A percentile compares a stretch with the other conserved stretches of the same genome.
phyloP scores from a whole-genome alignment of 1,140 invertebrate species.

The Anastrepha ludens region DNA sequence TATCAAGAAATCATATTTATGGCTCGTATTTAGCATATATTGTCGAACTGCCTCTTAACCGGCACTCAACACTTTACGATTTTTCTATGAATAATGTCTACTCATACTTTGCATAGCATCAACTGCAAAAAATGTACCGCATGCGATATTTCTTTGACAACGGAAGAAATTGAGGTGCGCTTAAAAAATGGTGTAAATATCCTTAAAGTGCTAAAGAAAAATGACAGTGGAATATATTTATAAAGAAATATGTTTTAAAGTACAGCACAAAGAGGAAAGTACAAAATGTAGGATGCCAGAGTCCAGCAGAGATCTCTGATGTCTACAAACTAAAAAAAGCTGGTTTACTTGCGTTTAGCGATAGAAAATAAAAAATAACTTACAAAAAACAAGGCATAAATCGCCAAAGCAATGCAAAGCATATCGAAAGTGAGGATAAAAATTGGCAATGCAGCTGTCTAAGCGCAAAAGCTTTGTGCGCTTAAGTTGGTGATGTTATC shows the following conservation, averaged over 20 bases:
- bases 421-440: slow-evolving; percentile 28
- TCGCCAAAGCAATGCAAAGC: slow-evolving; percentile 24
- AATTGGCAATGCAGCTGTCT: slow-evolving; percentile 44
- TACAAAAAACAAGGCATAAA: slow-evolving; percentile 16
- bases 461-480: background rate
- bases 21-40: too few relatives aligned
- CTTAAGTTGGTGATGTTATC: slow-evolving; percentile 38
- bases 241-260: background rate
- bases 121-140: background rate
- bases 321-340: too few relatives aligned
- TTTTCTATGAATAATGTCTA: too few relatives aligned
- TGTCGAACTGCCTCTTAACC: too few relatives aligned
- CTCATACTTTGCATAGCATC: background rate
- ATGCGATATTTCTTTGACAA: background rate
- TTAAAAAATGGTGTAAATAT: background rate
- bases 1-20: too few relatives aligned
- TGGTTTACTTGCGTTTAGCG: too few relatives aligned
- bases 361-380: background rate
- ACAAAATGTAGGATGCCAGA: too few relatives aligned
- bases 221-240: background rate
- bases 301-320: too few relatives aligned
- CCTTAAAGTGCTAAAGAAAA: background rate
- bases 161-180: background rate
- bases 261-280: too few relatives aligned
- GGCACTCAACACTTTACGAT: too few relatives aligned